A percentile compares a stretch with the other conserved stretches of the same genome.
phyloP scores from a whole-genome alignment of 2,888 invertebrate genomes.

The Lymantria dispar region DNA sequence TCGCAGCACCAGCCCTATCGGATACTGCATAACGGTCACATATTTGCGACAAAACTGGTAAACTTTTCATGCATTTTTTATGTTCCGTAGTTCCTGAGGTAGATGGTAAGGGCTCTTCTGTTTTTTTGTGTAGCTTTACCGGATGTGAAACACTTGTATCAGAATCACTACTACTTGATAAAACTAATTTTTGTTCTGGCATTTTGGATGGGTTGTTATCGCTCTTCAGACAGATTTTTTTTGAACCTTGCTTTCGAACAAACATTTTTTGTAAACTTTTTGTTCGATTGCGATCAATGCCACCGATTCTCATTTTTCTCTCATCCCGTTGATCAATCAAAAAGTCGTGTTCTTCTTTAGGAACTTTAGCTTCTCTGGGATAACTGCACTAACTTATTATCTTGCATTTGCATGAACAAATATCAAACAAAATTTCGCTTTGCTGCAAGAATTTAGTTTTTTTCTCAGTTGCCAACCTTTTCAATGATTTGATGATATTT shows the following conservation, averaged over 20 bases:
- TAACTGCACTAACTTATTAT: not conserved
- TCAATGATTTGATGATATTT: not conserved
- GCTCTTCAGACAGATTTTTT: not conserved
- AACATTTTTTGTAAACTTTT: not conserved
- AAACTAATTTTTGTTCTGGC: not conserved
- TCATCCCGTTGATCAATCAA: not conserved
- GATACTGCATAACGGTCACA: slow-evolving; percentile 15
- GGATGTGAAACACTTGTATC: not conserved
- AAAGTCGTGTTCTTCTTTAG: not conserved
- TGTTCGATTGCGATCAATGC: not conserved
- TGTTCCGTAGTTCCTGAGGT: not conserved
- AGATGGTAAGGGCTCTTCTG: no score
- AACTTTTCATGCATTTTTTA: not conserved
- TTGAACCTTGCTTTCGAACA: not conserved
- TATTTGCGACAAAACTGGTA: not conserved
- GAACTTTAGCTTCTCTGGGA: not conserved
- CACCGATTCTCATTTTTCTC: not conserved
- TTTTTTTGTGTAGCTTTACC: no score
- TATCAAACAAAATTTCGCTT: not conserved
- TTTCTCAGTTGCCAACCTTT: not conserved
- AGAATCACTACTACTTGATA: not conserved
- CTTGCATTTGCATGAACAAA: not conserved
- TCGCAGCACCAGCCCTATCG: slow-evolving; percentile 13
- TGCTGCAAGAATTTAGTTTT: not conserved
- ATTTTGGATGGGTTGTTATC: not conserved